Evolutionary conservation across 2,888 invertebrate species (phyloP).

Genomic region (Tolmerus cingulatus): DNA sequence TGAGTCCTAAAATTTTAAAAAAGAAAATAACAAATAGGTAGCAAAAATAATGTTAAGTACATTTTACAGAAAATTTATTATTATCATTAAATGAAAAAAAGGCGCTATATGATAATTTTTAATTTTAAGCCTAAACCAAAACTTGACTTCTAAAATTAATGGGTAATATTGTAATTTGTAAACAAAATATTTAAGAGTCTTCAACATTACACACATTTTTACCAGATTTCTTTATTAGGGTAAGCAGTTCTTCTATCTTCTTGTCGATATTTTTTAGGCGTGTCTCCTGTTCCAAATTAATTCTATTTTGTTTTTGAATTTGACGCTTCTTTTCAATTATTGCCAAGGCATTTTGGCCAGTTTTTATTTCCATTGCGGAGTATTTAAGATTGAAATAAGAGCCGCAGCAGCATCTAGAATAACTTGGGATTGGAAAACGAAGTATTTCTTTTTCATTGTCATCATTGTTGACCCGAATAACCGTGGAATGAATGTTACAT

Average conservation of each 20-base stretch:
- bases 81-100: too few species aligned
- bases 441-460: neutral
- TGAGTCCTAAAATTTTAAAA: too few species aligned
- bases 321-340: conserved; percentile 65
- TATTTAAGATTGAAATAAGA: conserved; percentile 51
- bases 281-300: conserved; percentile 52
- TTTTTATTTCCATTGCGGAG: conserved; percentile 68
- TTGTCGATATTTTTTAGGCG: conserved; percentile 58
- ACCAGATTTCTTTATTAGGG: too few species aligned
- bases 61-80: too few species aligned
- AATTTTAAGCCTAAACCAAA: too few species aligned
- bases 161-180: too few species aligned
- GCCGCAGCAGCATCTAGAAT: neutral
- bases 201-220: too few species aligned
- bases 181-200: too few species aligned
- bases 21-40: too few species aligned
- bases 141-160: too few species aligned
- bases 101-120: too few species aligned
- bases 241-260: conserved; percentile 51
- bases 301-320: conserved; percentile 60
- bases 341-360: conserved; percentile 69
- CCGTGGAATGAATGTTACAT: neutral
- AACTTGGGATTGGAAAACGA: neutral
- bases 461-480: neutral
- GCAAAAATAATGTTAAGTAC: too few species aligned